Percentiles rank a stretch among this genome's conserved stretches.
phyloP scores from a whole-genome alignment of 2,888 invertebrate genomes.

The Hydroisotoma schaefferi region DNA sequence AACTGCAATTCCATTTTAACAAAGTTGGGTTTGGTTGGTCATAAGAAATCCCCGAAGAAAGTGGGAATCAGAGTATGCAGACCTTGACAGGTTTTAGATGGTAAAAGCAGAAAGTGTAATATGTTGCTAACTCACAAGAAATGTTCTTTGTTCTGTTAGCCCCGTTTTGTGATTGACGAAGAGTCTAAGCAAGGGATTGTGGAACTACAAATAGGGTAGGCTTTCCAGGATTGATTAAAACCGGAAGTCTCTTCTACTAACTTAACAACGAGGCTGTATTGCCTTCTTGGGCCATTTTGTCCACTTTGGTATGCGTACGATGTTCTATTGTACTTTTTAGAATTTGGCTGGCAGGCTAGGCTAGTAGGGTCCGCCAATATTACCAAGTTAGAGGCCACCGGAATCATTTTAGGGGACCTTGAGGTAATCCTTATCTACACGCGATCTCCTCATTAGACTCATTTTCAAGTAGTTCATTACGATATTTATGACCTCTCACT shows the following conservation, averaged over 20 bases:
- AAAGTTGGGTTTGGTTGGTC: no score
- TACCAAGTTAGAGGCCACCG: constrained; percentile 46
- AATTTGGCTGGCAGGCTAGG: background rate
- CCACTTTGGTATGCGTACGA: background rate
- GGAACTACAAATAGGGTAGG: background rate
- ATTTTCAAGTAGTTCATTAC: constrained; percentile 30
- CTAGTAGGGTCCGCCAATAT: background rate
- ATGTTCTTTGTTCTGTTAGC: no score
- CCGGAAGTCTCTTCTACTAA: constrained; percentile 45
- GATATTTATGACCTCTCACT: constrained; percentile 8
- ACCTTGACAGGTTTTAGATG: no score
- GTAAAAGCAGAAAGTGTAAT: no score
- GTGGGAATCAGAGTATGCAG: no score
- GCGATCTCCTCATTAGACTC: constrained; percentile 49
- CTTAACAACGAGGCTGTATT: constrained; percentile 16
- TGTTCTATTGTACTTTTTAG: constrained; percentile 1
- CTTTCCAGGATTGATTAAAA: constrained; percentile 47
- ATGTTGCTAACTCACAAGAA: no score
- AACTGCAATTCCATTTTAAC: no score
- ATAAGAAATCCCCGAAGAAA: no score
- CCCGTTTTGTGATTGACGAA: no score
- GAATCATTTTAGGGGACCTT: constrained; percentile 48
- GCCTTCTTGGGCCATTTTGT: constrained; percentile 13
- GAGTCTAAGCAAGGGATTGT: no score
- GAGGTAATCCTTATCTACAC: constrained; percentile 48